Percentiles rank a stretch among this genome's conserved stretches.
Conservation (phyloP, 1,140 invertebrate genomes). For the Aphelenchoides avenae region DNA sequence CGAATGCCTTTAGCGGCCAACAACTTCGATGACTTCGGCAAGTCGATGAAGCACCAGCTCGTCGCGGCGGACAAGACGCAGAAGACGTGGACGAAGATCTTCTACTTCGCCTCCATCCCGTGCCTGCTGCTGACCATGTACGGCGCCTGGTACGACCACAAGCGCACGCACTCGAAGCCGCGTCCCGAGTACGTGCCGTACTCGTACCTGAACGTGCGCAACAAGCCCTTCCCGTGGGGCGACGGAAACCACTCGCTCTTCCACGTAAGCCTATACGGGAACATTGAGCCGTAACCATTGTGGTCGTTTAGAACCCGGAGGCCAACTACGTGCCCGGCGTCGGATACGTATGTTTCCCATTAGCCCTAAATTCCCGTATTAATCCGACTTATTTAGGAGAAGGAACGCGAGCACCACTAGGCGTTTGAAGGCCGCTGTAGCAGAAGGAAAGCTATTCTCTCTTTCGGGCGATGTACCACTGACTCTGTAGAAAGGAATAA, state of each 20-base stretch:
- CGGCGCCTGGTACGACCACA: conserved; percentile 25
- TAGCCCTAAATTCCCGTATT: too few species aligned
- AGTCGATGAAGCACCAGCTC: conserved; percentile 5
- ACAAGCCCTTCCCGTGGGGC: conserved; percentile 61
- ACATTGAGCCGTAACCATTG: not conserved
- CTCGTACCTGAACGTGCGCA: conserved; percentile 32
- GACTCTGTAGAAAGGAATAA: too few species aligned
- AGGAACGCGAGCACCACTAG: too few species aligned
- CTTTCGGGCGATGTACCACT: too few species aligned
- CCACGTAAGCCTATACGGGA: conserved; percentile 58
- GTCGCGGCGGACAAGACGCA: conserved; percentile 1
- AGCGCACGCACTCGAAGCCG: conserved; percentile 11
- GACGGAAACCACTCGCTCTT: conserved; percentile 60
- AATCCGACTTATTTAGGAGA: too few species aligned
- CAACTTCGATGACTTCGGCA: conserved; percentile 32
- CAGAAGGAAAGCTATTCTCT: too few species aligned
- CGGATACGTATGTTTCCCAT: too few species aligned
- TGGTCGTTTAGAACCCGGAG: conserved; percentile 5
- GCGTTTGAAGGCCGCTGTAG: too few species aligned
- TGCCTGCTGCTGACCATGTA: conserved; percentile 8
- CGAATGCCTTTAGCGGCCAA: too few species aligned
- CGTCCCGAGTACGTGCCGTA: conserved; percentile 37
- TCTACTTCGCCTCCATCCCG: conserved; percentile 9
- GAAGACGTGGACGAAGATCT: conserved; percentile 35
- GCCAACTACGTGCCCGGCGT: conserved; percentile 33